Conservation (phyloP, 2,113 vertebrate species). For the Carettochelys insculpta region DNA sequence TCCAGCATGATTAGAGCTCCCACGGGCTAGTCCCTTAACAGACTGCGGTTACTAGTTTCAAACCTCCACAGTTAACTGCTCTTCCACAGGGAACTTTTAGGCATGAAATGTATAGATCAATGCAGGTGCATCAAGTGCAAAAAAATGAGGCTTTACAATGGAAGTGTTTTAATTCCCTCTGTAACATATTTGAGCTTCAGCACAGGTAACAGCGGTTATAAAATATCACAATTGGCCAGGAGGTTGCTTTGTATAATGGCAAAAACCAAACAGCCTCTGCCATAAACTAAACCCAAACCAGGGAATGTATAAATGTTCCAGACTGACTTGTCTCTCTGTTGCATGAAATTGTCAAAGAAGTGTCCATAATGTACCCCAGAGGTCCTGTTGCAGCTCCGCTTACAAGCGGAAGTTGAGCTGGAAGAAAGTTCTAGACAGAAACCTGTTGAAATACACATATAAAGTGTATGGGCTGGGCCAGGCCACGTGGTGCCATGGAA, state of each 20-base stretch:
- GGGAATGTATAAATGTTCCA: not conserved
- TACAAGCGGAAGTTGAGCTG: too few species aligned
- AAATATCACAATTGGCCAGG: not conserved
- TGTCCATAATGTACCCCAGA: too few species aligned
- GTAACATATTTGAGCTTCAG: not conserved
- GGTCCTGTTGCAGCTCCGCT: too few species aligned
- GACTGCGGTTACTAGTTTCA: not conserved
- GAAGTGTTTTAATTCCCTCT: not conserved
- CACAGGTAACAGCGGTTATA: not conserved
- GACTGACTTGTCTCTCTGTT: not conserved
- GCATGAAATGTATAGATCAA: not conserved
- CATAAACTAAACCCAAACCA: not conserved
- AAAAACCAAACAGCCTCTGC: too few species aligned
- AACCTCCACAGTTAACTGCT: not conserved
- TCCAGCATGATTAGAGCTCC: not conserved
- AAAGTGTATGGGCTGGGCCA: too few species aligned
- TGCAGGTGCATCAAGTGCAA: not conserved
- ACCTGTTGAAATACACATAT: too few species aligned
- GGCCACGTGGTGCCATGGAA: too few species aligned
- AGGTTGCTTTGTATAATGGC: not conserved
- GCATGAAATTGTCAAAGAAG: not conserved
- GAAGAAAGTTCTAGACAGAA: too few species aligned
- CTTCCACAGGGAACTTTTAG: constrained; percentile 25
- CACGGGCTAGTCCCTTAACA: not conserved
- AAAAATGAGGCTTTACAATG: not conserved